Conservation (phyloP, 2,888 invertebrate genomes). For the Campopleginae sp. region DNA sequence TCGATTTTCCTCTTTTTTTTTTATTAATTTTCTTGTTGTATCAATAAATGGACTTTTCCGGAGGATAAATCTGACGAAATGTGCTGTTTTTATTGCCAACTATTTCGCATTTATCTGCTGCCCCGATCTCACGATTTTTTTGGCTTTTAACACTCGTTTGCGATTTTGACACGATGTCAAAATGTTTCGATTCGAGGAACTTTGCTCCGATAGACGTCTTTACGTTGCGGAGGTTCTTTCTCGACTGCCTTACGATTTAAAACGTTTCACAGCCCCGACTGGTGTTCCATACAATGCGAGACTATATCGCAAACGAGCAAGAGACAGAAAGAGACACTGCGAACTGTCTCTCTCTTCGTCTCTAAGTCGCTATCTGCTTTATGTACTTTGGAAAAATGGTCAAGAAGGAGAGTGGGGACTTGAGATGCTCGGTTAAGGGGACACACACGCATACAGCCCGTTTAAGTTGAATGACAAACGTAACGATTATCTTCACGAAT, state of each 20-base stretch:
- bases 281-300: conserved; percentile 22
- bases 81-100: conserved; percentile 45
- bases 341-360: neutral
- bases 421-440: conserved; percentile 17
- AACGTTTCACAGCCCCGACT: conserved; percentile 34
- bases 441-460: conserved; percentile 40
- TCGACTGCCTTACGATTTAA: conserved; percentile 37
- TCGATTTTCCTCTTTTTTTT: neutral
- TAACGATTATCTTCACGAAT: conserved; percentile 68
- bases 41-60: neutral
- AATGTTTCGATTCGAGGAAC: neutral
- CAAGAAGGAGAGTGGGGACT: conserved; percentile 40
- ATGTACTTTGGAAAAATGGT: conserved; percentile 61
- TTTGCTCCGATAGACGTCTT: conserved; percentile 7
- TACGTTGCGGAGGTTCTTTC: conserved; percentile 13
- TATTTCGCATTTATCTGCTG: conserved; percentile 31
- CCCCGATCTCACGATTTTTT: conserved; percentile 41
- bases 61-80: conserved; percentile 44
- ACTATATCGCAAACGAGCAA: conserved; percentile 31
- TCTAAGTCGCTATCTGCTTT: neutral
- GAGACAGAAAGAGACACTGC: conserved; percentile 28
- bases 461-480: conserved; percentile 68
- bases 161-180: neutral
- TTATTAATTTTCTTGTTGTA: neutral
- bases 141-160: neutral